phyloP scores from a whole-genome alignment of 2,113 vertebrate genomes.

The Triplophysa siluroides region DNA sequence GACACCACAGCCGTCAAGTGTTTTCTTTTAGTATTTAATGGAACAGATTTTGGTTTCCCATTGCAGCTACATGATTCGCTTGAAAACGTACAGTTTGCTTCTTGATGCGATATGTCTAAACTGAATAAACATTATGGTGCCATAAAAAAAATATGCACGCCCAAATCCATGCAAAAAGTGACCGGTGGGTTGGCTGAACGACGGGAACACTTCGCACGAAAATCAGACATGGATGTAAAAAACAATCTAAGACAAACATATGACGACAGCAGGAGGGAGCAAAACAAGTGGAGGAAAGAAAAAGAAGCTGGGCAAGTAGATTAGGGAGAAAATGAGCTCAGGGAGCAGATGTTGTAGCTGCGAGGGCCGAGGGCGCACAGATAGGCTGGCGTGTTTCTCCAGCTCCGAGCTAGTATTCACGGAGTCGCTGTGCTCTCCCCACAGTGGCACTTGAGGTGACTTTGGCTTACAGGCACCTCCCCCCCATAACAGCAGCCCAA shows the following conservation, averaged over 20 bases:
- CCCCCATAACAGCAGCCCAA: constrained; percentile 34
- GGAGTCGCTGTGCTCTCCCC: constrained; percentile 44
- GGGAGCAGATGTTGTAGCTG: constrained; percentile 47
- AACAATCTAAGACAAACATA: constrained; percentile 34
- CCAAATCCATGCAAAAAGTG: constrained; percentile 1
- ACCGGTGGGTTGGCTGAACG: constrained; percentile 6
- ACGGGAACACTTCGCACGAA: constrained; percentile 23
- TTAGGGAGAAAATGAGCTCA: constrained; percentile 37
- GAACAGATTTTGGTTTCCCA: constrained; percentile 30
- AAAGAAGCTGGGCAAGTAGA: constrained; percentile 30
- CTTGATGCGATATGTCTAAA: constrained; percentile 17
- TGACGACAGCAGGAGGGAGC: constrained; percentile 7
- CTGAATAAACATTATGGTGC: constrained; percentile 2
- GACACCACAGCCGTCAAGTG: constrained; percentile 40
- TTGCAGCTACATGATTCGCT: constrained; percentile 15
- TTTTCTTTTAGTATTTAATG: constrained; percentile 26
- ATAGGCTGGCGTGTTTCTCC: constrained; percentile 36
- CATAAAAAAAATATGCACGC: constrained; percentile 10
- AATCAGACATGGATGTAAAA: constrained; percentile 11
- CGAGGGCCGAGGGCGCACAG: constrained; percentile 30
- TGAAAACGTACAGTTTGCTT: constrained; percentile 15
- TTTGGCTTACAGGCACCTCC: constrained; percentile 53
- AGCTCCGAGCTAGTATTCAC: constrained; percentile 19
- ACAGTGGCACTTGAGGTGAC: constrained; percentile 58
- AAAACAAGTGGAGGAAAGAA: constrained; percentile 6